These are phyloP conservation scores for Lottia gigantea DNA, from an alignment of 2,888 invertebrate genomes.

Conservation along the genomic window DNA sequence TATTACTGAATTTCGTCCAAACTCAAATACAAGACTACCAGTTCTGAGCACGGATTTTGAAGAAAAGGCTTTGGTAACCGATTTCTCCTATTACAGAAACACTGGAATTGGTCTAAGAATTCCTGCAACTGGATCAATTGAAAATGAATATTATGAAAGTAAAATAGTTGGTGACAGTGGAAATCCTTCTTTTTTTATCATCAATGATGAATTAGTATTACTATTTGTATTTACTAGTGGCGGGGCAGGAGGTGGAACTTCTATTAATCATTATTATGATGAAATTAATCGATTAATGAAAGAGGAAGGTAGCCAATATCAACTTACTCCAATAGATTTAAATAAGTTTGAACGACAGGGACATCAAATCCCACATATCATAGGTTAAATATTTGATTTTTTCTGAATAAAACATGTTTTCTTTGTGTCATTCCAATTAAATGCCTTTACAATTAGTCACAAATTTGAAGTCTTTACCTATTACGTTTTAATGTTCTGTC, in stretches of 20 bases:
- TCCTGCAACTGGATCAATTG: constrained; percentile 19
- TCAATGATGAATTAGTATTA: constrained; percentile 45
- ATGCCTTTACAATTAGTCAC: no score
- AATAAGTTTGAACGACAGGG: constrained; percentile 20
- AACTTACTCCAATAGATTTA: constrained; percentile 41
- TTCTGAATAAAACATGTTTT: no score
- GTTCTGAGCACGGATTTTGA: constrained; percentile 47
- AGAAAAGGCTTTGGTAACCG: constrained; percentile 49
- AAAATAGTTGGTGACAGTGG: constrained; percentile 50
- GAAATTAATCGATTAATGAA: constrained; percentile 42
- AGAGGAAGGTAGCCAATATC: constrained; percentile 38
- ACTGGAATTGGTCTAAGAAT: constrained; percentile 32
- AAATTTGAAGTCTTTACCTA: no score
- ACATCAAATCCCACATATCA: background rate
- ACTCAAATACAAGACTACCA: constrained; percentile 31
- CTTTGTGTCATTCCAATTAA: no score
- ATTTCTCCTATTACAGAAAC: constrained; percentile 30
- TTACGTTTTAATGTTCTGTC: no score
- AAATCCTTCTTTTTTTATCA: constrained; percentile 47
- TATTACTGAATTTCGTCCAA: constrained; percentile 26
- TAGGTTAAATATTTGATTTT: constrained; percentile 9
- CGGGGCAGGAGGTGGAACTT: constrained; percentile 9
- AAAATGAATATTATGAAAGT: constrained; percentile 38
- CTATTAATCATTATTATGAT: constrained; percentile 40
- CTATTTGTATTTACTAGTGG: constrained; percentile 43